Base-by-base conservation (phyloP, 1,140 invertebrate species). In the Ericerus pela region DNA sequence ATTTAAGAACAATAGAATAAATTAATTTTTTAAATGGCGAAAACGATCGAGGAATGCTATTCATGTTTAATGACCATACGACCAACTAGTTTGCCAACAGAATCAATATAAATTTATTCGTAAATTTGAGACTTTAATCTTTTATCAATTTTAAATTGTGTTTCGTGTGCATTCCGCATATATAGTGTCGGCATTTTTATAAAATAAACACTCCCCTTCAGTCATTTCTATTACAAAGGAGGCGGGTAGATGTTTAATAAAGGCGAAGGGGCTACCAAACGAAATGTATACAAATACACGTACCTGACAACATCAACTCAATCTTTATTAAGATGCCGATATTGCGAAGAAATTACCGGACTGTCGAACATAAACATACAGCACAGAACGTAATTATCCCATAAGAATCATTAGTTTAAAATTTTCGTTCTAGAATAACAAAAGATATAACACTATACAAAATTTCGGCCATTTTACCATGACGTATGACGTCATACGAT, bases 191-290 rank as follows among this genome's bases (percentile, higher is more conserved):
- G 41, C 41, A 47, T 47, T 47, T 47, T 24, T 47, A 47, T 24
- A 47, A 47, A 47, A 47, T 47, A 47, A 47, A 47, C 41, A 47
- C 41, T 47, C 41, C 41, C 41, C 41, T 47, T 47, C 41, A 47
- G 41, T 47, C 41, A 47, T 47, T 47, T 47, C 41, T 47, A 24
- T 47, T 47, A 47, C 41, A 47, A 47, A 47, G 41, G 41, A 47
- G 41, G 41, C 26, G 41, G 41, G 41, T 47, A 47, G 41, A 47
- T 47, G 41, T 47, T n/a, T 47, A 47, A 47, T 47, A 47, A 47
- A 47, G 41, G 41, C 41, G 41, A 47, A 47, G 41, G 41, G 41
- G 41, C 41, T 47, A 24, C 26, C 41, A 47, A 47, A 47, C 41
- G 41, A 47, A 47, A 47, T 47, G 41, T 47, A 47, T 47, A 47